phyloP scores from a whole-genome alignment of 1,140 invertebrate genomes.

The Acyrthosiphon pisum region DNA sequence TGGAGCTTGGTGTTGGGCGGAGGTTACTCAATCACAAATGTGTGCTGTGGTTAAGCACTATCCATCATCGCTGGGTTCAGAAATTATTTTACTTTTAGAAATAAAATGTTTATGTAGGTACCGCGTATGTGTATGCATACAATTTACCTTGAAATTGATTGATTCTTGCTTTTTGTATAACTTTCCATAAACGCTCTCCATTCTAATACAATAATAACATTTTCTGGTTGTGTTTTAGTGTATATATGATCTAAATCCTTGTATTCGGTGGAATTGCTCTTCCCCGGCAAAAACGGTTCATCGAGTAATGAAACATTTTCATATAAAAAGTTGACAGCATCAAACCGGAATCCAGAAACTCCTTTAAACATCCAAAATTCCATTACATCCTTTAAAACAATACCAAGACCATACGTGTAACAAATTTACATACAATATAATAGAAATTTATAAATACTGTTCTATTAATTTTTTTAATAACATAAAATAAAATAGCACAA shows the following conservation, averaged over 20 bases:
- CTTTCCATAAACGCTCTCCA: slow-evolving; percentile 72
- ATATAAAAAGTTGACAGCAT: slow-evolving; percentile 67
- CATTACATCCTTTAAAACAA: slow-evolving; percentile 64
- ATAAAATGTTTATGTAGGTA: no score
- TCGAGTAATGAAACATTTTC: slow-evolving; percentile 64
- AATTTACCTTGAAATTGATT: background rate
- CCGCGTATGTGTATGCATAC: no score
- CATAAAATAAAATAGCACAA: no score
- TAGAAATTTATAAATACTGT: no score
- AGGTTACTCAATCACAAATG: no score
- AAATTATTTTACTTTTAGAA: no score
- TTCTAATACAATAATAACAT: slow-evolving; percentile 69
- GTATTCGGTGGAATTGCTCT: background rate
- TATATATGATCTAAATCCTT: slow-evolving; percentile 68
- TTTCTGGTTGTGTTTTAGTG: slow-evolving; percentile 70
- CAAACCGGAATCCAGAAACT: slow-evolving; percentile 74
- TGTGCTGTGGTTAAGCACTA: no score
- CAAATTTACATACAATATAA: no score
- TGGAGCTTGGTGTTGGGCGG: no score
- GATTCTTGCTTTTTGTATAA: slow-evolving; percentile 60
- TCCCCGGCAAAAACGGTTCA: slow-evolving; percentile 59
- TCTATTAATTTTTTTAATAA: no score
- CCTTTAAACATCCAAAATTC: slow-evolving; percentile 73
- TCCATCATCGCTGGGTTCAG: no score
- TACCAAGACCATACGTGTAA: background rate